Evolutionary conservation across 2,888 invertebrate genomes (phyloP).

Genomic region (Ectropis crepuscularia): DNA sequence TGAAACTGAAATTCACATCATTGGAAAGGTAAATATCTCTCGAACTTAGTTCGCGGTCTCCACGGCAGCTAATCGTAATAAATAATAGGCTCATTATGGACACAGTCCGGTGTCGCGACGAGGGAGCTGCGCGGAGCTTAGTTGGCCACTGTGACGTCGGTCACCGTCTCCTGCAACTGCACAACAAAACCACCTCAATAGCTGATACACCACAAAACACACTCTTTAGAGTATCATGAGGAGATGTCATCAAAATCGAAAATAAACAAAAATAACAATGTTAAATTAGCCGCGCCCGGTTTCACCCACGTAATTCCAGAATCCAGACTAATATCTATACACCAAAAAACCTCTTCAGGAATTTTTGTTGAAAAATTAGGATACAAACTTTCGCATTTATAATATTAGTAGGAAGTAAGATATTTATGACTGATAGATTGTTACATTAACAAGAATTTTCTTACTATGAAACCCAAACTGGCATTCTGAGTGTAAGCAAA

Average conservation of each 20-base stretch:
- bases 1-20: slow-evolving; percentile 74
- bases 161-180: slow-evolving; percentile 65
- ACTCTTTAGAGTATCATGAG: background rate
- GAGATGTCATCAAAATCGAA: no score
- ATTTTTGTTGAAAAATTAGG: no score
- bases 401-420: no score
- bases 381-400: no score
- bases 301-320: no score
- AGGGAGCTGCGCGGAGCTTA: slow-evolving; percentile 49
- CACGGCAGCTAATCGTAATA: slow-evolving; percentile 75
- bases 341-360: no score
- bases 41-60: slow-evolving; percentile 80
- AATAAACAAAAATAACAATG: no score
- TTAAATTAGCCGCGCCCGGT: no score
- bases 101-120: slow-evolving; percentile 56
- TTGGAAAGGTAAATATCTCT: slow-evolving; percentile 64
- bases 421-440: no score
- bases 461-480: no score
- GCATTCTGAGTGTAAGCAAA: background rate
- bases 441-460: no score
- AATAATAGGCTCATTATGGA: slow-evolving; percentile 76
- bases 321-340: no score
- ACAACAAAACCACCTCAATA: slow-evolving; percentile 4
- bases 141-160: slow-evolving; percentile 67
- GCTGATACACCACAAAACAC: background rate